A percentile compares a stretch with the other conserved stretches of the same genome.
These are phyloP conservation scores for Tetragonula carbonaria DNA, from an alignment of 2,888 invertebrate genomes.

Conservation along the genomic window DNA sequence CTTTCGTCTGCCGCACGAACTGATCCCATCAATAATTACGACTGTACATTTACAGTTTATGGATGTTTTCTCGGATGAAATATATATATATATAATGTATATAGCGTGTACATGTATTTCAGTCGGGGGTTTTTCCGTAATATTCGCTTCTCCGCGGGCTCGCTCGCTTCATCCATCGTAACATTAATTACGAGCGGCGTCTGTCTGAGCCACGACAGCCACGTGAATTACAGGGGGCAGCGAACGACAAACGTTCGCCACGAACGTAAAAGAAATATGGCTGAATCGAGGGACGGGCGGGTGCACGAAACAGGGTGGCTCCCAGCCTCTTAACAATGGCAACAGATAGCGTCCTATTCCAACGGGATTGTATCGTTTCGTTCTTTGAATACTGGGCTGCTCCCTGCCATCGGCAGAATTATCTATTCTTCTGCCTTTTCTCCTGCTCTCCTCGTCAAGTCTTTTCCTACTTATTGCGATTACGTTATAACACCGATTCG, in stretches of 20 bases:
- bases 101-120: background rate
- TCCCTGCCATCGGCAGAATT: background rate
- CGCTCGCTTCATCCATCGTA: conserved; percentile 22
- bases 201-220: conserved; percentile 15
- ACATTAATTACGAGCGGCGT: conserved; percentile 35
- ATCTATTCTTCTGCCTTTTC: background rate
- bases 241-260: conserved; percentile 13
- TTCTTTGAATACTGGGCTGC: background rate
- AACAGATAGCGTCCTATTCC: background rate
- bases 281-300: conserved; percentile 15
- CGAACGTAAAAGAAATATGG: conserved; percentile 32
- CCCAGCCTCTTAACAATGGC: conserved; percentile 4
- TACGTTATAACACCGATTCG: background rate
- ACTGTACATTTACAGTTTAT: too few species aligned
- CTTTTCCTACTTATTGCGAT: too few species aligned
- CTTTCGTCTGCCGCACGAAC: too few species aligned
- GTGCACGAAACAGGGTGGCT: background rate
- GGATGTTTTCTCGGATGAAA: too few species aligned
- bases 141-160: background rate
- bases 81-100: background rate
- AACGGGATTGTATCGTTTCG: background rate
- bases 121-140: background rate
- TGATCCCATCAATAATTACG: too few species aligned
- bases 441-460: background rate
- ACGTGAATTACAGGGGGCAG: conserved; percentile 21